These are phyloP conservation scores for Sebastes nivosus DNA, from an alignment of 2,797 vertebrate species.

Conservation along the genomic window DNA sequence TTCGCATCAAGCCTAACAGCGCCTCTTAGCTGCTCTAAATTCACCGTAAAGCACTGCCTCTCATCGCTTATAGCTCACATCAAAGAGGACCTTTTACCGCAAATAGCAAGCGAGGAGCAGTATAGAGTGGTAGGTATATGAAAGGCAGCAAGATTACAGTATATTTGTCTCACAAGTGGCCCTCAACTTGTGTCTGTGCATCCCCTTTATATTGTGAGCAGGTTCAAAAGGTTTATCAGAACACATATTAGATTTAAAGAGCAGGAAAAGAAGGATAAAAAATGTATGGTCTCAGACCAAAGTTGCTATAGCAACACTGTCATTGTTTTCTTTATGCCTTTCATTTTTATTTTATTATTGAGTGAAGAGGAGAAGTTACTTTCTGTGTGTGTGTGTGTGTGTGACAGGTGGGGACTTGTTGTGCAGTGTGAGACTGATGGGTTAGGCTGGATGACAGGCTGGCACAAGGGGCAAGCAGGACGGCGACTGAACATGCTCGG, in stretches of 20 bases:
- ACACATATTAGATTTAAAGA: conserved; percentile 32
- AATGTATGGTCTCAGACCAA: conserved; percentile 25
- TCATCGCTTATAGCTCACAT: conserved; percentile 61
- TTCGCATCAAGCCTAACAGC: conserved; percentile 58
- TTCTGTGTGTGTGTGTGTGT: conserved; percentile 27
- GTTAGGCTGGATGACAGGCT: conserved; percentile 76
- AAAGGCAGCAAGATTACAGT: conserved; percentile 30
- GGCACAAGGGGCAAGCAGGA: conserved; percentile 79
- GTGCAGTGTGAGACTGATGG: conserved; percentile 76
- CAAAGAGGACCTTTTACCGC: conserved; percentile 61
- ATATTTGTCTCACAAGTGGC: conserved; percentile 52
- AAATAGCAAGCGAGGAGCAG: conserved; percentile 52
- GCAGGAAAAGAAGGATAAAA: conserved; percentile 4
- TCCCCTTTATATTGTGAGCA: conserved; percentile 20
- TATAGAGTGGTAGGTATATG: conserved; percentile 36
- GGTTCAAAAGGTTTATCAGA: conserved; percentile 41
- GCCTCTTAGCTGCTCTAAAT: conserved; percentile 65
- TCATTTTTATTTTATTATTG: conserved; percentile 60
- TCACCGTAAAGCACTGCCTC: conserved; percentile 59
- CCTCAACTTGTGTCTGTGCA: conserved; percentile 26
- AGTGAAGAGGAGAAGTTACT: conserved; percentile 55
- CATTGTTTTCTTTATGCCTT: conserved; percentile 54
- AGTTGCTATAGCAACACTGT: conserved; percentile 66
- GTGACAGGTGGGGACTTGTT: conserved; percentile 71
- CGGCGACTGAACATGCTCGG: conserved; percentile 76